Conservation (phyloP, 2,888 invertebrate species). For the Vanessa cardui region DNA sequence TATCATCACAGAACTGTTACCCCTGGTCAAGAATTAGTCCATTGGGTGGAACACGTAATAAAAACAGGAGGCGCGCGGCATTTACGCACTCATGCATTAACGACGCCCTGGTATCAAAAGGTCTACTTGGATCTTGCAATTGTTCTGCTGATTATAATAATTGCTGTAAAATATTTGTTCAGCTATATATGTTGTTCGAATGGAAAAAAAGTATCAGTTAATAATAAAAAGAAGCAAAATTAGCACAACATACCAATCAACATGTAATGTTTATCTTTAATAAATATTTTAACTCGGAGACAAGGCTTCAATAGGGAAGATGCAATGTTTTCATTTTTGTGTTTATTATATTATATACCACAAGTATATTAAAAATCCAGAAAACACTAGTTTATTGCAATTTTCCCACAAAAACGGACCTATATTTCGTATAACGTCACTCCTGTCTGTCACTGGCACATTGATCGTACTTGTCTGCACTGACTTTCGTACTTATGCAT, state of each 20-base stretch:
- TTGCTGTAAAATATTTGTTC: slow-evolving; percentile 2
- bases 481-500: too few species aligned
- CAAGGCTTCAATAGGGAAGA: too few species aligned
- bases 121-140: slow-evolving; percentile 53
- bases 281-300: too few species aligned
- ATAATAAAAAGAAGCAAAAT: slow-evolving; percentile 15
- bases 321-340: too few species aligned
- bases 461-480: too few species aligned
- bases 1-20: slow-evolving; percentile 46
- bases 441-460: too few species aligned
- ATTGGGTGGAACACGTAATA: slow-evolving; percentile 49
- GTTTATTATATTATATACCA: too few species aligned
- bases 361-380: too few species aligned
- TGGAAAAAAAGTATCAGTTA: slow-evolving; percentile 4
- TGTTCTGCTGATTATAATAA: slow-evolving; percentile 9
- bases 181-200: neutral
- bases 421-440: too few species aligned
- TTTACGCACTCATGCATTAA: slow-evolving; percentile 55
- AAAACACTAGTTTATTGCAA: too few species aligned
- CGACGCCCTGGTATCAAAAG: slow-evolving; percentile 58
- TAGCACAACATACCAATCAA: neutral
- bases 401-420: too few species aligned
- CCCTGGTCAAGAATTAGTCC: slow-evolving; percentile 61
- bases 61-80: slow-evolving; percentile 56
- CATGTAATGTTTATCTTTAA: neutral